A percentile compares a stretch with the other conserved stretches of the same genome.
phyloP scores from a whole-genome alignment of 2,888 invertebrate genomes.

The Scaptomyza flava region DNA sequence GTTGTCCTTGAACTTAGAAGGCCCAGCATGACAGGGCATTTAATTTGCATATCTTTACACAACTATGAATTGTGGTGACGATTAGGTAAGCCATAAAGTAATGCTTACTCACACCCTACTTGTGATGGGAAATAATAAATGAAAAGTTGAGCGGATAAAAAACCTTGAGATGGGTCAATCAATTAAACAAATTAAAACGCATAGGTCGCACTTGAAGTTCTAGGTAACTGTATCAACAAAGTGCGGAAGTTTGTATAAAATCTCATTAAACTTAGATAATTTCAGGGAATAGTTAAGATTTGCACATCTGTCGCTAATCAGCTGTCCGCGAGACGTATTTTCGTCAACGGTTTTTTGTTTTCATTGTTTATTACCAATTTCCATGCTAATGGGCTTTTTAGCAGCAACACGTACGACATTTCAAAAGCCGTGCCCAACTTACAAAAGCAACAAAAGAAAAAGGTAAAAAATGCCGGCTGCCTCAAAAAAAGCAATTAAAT shows the following conservation, averaged over 20 bases:
- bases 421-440: conserved; percentile 45
- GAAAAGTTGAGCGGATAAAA: conserved; percentile 29
- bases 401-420: conserved; percentile 58
- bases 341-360: conserved; percentile 36
- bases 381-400: conserved; percentile 33
- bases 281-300: conserved; percentile 18
- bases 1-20: conserved; percentile 52
- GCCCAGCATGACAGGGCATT: conserved; percentile 50
- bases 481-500: conserved; percentile 14
- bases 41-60: conserved; percentile 34
- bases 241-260: conserved; percentile 34
- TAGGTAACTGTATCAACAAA: background rate
- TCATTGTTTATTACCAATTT: conserved; percentile 20
- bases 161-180: conserved; percentile 24
- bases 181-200: conserved; percentile 50
- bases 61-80: conserved; percentile 2
- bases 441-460: conserved; percentile 21
- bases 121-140: conserved; percentile 39
- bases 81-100: conserved; percentile 16
- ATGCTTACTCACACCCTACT: background rate
- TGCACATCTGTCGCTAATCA: conserved; percentile 50
- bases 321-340: conserved; percentile 36
- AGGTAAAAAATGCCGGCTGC: conserved; percentile 11
- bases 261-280: conserved; percentile 18
- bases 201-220: conserved; percentile 24